Base-by-base conservation (phyloP, 2,888 invertebrate species). In the Mesorhabditis sp. region DNA sequence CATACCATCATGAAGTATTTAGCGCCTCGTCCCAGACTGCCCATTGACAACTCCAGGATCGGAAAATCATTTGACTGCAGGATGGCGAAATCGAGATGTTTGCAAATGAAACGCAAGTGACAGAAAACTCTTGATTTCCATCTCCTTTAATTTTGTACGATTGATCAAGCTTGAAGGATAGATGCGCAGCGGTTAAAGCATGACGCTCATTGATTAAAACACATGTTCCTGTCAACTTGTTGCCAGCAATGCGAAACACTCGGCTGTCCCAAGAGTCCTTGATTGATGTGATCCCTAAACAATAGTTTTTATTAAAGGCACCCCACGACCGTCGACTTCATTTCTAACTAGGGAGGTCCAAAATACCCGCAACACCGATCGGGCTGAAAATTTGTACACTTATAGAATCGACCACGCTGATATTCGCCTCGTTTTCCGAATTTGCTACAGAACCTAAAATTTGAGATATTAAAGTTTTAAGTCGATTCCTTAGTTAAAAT, bases 1-100 rank as follows among this genome's bases (percentile, higher is more conserved):
- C 66, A 66, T 66, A 66, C 66, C 66, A 66, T 66, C 45, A 66
- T 45, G 66, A 66, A 66, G 66, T 45, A 66, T 66, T 66, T 66
- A 45, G 1, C 45, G n/a, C 66, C 66, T 44, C 43, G n/a, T 45
- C 15, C 66, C 66, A 66, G 15, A 15, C 50, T 50, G 66, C n/a
- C 45, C 15, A 66, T 66, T 66, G 66, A 13, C 45, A 45, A 58
- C 58, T 66, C 66, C 66, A 66, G 66, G 66, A 45, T 45, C 66
- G 66, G 66, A 4, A 66, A 45, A 66, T 45, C 66, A 66, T 66
- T 58, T 45, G 66, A 66, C 45, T 66, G 43, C 28, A 66, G 66
- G 15, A 66, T 66, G 66, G 66, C 66, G 45, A 66, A 45, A 66
- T 66, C 45, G n/a, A 45, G 66, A 66, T 3, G 45, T 66, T 66